These are phyloP conservation scores for Mesembrinibis cayennensis DNA, from an alignment of 2,113 vertebrate species.

Conservation along the genomic window DNA sequence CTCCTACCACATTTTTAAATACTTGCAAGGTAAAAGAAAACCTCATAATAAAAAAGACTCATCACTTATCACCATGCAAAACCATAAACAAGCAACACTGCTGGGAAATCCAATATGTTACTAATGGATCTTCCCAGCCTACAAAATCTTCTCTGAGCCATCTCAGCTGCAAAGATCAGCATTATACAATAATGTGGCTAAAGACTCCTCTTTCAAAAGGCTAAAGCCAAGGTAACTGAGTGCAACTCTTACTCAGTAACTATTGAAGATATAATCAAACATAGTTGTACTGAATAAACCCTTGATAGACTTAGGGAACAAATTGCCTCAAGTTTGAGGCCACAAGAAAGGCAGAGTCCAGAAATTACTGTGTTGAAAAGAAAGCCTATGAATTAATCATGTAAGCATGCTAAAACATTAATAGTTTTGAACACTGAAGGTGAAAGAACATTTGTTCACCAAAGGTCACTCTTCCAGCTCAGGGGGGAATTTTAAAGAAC, in stretches of 20 bases:
- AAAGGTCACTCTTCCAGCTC: slow-evolving; percentile 53
- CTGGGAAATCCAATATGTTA: not conserved
- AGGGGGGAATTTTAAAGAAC: slow-evolving; percentile 38
- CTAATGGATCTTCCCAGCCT: not conserved
- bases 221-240: not conserved
- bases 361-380: slow-evolving; percentile 43
- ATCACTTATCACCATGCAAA: not conserved
- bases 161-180: not conserved
- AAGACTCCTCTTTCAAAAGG: not conserved
- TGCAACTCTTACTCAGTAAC: not conserved
- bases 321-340: slow-evolving; percentile 33
- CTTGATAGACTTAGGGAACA: slow-evolving; percentile 7
- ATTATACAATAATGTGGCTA: not conserved
- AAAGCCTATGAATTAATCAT: slow-evolving; percentile 57
- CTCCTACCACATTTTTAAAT: not conserved
- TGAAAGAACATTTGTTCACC: slow-evolving; percentile 75
- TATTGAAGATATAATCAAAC: slow-evolving; percentile 9
- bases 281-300: slow-evolving; percentile 1
- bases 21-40: not conserved
- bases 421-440: slow-evolving; percentile 66
- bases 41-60: not conserved
- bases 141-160: not conserved
- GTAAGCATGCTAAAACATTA: slow-evolving; percentile 40
- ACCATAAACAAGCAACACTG: not conserved
- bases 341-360: slow-evolving; percentile 37